Evolutionary conservation across 2,113 vertebrate genomes (phyloP).

Genomic region (Sorex fumeus): DNA sequence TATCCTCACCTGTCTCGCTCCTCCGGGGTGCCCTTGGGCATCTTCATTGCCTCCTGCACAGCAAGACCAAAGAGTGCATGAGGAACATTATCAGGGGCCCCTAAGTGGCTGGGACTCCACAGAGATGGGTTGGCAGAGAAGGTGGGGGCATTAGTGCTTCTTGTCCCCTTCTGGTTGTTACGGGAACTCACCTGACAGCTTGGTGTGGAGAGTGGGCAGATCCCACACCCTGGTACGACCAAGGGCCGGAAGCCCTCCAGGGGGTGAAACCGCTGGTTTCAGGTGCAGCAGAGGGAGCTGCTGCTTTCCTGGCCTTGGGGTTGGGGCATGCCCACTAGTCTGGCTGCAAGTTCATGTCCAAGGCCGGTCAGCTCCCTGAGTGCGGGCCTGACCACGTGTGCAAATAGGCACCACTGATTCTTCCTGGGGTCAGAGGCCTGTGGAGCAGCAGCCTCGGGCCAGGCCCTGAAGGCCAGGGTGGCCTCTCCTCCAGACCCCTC

Average conservation of each 20-base stretch:
- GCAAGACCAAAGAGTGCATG: background rate
- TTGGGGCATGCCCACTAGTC: no score
- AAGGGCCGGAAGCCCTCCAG: background rate
- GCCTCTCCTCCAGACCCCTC: no score
- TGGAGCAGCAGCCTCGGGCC: background rate
- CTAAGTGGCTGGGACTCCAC: rapidly evolving
- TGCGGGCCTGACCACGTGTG: no score
- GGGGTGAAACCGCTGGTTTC: background rate
- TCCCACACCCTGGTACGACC: background rate
- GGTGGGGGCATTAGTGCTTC: no score
- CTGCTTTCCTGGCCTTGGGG: background rate
- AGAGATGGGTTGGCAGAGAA: background rate
- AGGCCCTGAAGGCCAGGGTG: no score
- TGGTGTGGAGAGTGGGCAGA: no score
- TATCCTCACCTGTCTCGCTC: constrained; percentile 90
- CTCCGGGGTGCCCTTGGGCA: constrained; percentile 91
- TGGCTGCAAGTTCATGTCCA: no score
- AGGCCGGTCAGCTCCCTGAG: no score
- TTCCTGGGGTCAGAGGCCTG: no score
- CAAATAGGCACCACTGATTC: no score
- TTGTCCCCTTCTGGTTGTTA: no score
- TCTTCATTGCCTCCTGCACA: constrained; percentile 93
- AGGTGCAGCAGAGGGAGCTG: background rate
- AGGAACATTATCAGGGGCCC: background rate
- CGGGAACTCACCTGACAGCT: no score